phyloP scores from a whole-genome alignment of 2,113 vertebrate species.

The Crocuta crocuta region DNA sequence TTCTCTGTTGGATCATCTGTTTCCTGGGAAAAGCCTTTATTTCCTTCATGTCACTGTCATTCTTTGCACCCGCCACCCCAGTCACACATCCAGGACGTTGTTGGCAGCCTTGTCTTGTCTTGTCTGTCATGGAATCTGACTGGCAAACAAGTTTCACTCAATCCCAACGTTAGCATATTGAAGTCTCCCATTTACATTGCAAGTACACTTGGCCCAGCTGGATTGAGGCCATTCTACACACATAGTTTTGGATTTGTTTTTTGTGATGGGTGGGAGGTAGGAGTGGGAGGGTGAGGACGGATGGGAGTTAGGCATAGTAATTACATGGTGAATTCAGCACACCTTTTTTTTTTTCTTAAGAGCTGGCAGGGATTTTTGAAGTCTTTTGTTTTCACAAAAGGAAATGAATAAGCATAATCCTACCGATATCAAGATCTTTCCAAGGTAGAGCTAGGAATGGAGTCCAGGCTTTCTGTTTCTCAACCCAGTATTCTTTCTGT shows the following conservation, averaged over 20 bases:
- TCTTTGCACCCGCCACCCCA: not conserved
- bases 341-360: not conserved
- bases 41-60: not conserved
- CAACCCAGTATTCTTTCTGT: not conserved
- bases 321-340: not conserved
- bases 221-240: not conserved
- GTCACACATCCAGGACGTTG: not conserved
- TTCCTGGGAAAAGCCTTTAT: not conserved
- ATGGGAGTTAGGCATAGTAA: not conserved
- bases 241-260: not conserved
- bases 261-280: not conserved
- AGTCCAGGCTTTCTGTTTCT: not conserved
- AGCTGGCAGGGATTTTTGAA: not conserved
- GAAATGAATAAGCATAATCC: not conserved
- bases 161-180: not conserved
- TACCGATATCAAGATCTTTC: not conserved
- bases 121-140: constrained; percentile 40
- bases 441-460: not conserved
- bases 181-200: constrained; percentile 41
- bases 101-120: constrained; percentile 27
- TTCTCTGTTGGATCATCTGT: not conserved
- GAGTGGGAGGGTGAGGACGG: not conserved
- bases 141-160: constrained; percentile 26
- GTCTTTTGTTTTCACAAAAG: not conserved
- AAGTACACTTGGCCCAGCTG: not conserved